Base-by-base conservation (phyloP, 2,888 invertebrate species). In the Coenonympha arcania region DNA sequence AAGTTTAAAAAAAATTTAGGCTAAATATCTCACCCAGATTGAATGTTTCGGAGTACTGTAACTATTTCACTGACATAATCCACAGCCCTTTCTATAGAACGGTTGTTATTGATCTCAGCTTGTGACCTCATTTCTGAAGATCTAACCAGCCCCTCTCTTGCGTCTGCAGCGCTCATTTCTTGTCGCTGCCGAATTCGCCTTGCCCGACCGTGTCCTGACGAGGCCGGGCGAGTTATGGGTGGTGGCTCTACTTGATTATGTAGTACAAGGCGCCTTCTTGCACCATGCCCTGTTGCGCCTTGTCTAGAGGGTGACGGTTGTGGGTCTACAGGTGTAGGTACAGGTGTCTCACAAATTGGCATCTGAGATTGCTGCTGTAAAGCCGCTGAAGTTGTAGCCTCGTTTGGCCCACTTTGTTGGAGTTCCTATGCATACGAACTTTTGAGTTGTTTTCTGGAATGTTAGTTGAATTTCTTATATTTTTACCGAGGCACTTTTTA, bases 401-500 rank as follows among this genome's bases (percentile, higher is more conserved):
- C 24, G 8, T 24, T 24, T 24, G 24, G 6, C 6, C 24, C 24
- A 24, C 24, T 24, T 24, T n/a, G n/a, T n/a, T n/a, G n/a, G n/a
- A 24, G 24, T 24, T 24, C 24, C 24, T 24, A 8, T 24, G 1
- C 6, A 24, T 8, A 24, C 24, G 6, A 24, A 24, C n/a, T n/a
- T n/a, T n/a, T 13, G 31, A 2, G 11, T 6, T 30, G 30, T 30
- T 11, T 15, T 1, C 6, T 15, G 31, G 9, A 31, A n/a, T n/a
- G n/a, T n/a, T n/a, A n/a, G 5, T 6, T n/a, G 24, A 8, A 5
- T 24, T 5, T 8, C 6, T 24, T 8, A 24, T 8, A 24, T 33
- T 33, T 16, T 30, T 48, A 8, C 50, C 50, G 2, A 50, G 19
- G n/a, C 50, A 50, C 26, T 50, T 50, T 6, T 4, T 40, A 24